These are phyloP conservation scores for Tretioscincus oriximinensis DNA, from an alignment of 2,113 vertebrate genomes.

Conservation along the genomic window DNA sequence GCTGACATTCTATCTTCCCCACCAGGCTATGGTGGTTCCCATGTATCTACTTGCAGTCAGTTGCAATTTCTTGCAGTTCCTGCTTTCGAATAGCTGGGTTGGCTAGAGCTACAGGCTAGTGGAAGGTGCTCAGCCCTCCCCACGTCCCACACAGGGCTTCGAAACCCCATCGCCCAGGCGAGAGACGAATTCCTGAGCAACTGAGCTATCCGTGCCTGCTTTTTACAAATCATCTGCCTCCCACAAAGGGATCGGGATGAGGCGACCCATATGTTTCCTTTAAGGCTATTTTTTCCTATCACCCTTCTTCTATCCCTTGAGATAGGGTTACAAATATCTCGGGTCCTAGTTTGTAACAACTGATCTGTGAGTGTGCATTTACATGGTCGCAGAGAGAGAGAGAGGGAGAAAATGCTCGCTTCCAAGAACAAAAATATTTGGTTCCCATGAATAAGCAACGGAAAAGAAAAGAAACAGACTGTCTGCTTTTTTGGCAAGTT, in stretches of 20 bases:
- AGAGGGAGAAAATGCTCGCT: background rate
- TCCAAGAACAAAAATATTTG: background rate
- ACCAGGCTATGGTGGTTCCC: too few relatives aligned
- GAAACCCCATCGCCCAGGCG: too few relatives aligned
- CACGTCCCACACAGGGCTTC: too few relatives aligned
- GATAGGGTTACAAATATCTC: background rate
- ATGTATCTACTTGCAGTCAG: too few relatives aligned
- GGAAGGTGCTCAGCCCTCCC: too few relatives aligned
- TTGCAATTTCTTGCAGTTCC: too few relatives aligned
- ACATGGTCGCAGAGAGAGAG: too few relatives aligned
- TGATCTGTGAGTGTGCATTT: background rate
- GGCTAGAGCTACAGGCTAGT: too few relatives aligned
- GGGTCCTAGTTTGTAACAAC: background rate
- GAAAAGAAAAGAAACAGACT: background rate
- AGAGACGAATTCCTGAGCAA: too few relatives aligned
- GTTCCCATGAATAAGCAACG: background rate
- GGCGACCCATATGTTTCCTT: background rate
- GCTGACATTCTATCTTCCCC: too few relatives aligned
- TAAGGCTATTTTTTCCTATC: background rate
- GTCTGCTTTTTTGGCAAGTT: background rate
- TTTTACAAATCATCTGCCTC: conserved; percentile 14
- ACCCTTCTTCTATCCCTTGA: background rate
- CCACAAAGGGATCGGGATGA: background rate
- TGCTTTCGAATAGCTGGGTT: too few relatives aligned
- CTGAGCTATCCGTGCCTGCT: too few relatives aligned